Base-by-base conservation (phyloP, 2,797 vertebrate genomes). In the Heteromormyrus szaboi region DNA sequence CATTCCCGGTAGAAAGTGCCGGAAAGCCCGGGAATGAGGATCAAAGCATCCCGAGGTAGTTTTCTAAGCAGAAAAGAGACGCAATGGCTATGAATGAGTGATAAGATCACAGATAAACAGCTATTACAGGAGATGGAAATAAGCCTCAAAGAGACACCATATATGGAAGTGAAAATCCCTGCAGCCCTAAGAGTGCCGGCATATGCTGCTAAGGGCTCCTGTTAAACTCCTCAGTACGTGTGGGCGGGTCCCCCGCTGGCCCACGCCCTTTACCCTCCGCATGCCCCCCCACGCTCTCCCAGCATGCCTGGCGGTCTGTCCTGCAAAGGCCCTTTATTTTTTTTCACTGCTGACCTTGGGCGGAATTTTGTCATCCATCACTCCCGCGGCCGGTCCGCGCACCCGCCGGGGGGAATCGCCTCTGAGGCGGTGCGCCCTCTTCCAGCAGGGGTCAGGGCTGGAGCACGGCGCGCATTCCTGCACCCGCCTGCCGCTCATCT, bases 401-500 rank as follows among this genome's bases (percentile, higher is more conserved):
- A 0, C 37, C 19, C 14, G 25, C 85, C n/a, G 50, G n/a, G 9
- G 44, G 41, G 9, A 68, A 72, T 17, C 29, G 8, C 53, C 5
- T 87, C 72, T 3, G 3, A 11, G 68, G 8, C 37, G 33, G 22
- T 48, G 62, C 22, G 9, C 87, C 50, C 17, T 8, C 19, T 48
- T 25, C 22, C 79, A 5, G 54, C 25, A 22, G 46, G 72, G 84
- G 88, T 56, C 88, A 89, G 88, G 17, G 33, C 53, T 25, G 29
- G 29, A 25, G 84, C 50, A 72, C 33, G 12, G 33, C 12, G 19
- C 48, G 22, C 68, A 86, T 89, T 76, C 29, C 17, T 62, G 68
- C 19, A 14, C 79, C 29, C 65, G 65, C 65, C 65, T 72, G 65
- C 65, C 65, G 90, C 89, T 92, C 89, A 68, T 81, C 91, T 94